Evolutionary conservation across 2,113 vertebrate genomes (phyloP).

Genomic region (Pteronura brasiliensis): DNA sequence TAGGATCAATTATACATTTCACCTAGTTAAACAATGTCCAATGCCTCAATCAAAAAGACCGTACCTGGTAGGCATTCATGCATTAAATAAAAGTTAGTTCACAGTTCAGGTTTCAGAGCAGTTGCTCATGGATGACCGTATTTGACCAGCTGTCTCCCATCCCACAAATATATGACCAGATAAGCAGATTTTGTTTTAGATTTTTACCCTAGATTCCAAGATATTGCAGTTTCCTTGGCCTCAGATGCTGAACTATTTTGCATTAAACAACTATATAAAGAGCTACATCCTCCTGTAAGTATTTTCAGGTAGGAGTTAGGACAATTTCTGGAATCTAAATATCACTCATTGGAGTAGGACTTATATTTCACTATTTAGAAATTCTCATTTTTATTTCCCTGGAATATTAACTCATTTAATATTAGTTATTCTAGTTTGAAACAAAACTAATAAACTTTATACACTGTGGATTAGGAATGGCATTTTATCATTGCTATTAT

Average conservation of each 20-base stretch:
- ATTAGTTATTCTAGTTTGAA: background rate
- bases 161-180: background rate
- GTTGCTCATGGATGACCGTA: background rate
- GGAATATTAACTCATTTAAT: background rate
- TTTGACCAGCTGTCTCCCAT: background rate
- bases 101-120: background rate
- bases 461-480: background rate
- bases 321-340: background rate
- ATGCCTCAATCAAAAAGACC: background rate
- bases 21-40: background rate
- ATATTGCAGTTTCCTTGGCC: background rate
- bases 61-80: background rate
- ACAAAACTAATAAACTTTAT: background rate
- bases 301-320: background rate
- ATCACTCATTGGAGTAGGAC: rapidly evolving
- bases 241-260: background rate
- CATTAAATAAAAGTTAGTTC: background rate
- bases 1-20: background rate
- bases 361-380: background rate
- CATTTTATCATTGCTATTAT: background rate
- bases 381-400: background rate
- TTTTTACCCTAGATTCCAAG: background rate
- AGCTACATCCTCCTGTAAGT: background rate
- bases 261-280: background rate
- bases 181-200: background rate